phyloP scores from a whole-genome alignment of 2,888 invertebrate species.

The Harpagoxenus sublaevis region DNA sequence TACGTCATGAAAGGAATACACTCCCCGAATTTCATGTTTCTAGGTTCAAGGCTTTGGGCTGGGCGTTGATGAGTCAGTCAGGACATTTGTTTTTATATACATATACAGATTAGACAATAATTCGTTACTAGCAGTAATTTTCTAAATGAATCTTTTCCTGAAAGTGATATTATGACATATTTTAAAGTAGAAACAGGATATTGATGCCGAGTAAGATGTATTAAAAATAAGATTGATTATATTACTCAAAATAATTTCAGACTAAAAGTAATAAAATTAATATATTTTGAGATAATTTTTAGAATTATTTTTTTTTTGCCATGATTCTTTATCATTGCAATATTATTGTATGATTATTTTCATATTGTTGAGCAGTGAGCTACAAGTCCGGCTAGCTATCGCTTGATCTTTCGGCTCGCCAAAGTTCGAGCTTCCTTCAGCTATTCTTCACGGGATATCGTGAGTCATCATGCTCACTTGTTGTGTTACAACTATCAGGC shows the following conservation, averaged over 20 bases:
- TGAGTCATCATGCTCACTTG: conserved; percentile 92
- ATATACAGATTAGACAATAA: not conserved
- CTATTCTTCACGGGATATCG: conserved; percentile 90
- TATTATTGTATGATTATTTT: not conserved
- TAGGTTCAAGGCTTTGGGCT: too few relatives aligned
- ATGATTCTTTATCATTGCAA: not conserved
- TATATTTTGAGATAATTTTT: not conserved
- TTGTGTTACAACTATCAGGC: conserved; percentile 87
- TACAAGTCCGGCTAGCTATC: conserved; percentile 22
- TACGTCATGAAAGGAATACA: too few relatives aligned
- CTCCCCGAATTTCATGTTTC: too few relatives aligned
- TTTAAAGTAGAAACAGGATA: not conserved
- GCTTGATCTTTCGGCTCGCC: conserved; percentile 24
- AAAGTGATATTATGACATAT: not conserved
- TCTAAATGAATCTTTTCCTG: not conserved
- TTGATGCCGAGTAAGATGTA: not conserved
- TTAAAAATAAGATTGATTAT: not conserved
- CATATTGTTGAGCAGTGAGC: not conserved
- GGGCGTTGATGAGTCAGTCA: too few relatives aligned
- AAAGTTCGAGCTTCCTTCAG: conserved; percentile 47
- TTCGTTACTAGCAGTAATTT: not conserved
- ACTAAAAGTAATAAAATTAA: not conserved
- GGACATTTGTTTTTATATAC: too few relatives aligned
- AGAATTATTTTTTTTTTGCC: not conserved
- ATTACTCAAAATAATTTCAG: not conserved